Evolutionary conservation across 2,888 invertebrate species (phyloP).

Genomic region (Chirona hameri): DNA sequence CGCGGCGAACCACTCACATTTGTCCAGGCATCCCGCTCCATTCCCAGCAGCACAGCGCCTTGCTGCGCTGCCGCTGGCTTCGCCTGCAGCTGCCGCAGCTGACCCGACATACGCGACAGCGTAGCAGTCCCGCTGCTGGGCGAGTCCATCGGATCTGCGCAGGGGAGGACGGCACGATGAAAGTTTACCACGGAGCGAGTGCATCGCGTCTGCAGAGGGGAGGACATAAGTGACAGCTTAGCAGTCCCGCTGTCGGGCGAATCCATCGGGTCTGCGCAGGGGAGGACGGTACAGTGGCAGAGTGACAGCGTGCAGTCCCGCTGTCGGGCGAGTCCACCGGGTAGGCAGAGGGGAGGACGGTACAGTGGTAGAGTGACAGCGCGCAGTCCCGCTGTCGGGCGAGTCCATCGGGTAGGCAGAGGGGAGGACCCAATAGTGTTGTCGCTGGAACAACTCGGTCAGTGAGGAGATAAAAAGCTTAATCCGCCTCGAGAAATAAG

Average conservation of each 20-base stretch:
- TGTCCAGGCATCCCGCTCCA: not conserved
- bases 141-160: constrained; percentile 2
- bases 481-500: too few species aligned
- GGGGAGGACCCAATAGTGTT: not conserved
- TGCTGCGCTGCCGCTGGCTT: not conserved
- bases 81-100: constrained; percentile 30
- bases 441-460: too few species aligned
- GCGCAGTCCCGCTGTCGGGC: too few species aligned
- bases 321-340: not conserved
- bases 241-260: constrained; percentile 2
- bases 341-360: not conserved
- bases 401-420: not conserved
- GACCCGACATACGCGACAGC: constrained; percentile 37
- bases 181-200: not conserved
- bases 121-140: constrained; percentile 28
- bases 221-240: constrained; percentile 27
- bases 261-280: not conserved
- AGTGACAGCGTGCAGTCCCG: too few species aligned
- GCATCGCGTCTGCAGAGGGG: not conserved
- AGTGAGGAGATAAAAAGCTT: too few species aligned
- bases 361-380: not conserved
- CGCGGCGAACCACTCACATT: not conserved
- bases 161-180: not conserved
- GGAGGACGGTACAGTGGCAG: not conserved
- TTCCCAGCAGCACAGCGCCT: not conserved